Evolutionary conservation across 1,140 invertebrate genomes (phyloP).

Genomic region (Dinoponera quadriceps): DNA sequence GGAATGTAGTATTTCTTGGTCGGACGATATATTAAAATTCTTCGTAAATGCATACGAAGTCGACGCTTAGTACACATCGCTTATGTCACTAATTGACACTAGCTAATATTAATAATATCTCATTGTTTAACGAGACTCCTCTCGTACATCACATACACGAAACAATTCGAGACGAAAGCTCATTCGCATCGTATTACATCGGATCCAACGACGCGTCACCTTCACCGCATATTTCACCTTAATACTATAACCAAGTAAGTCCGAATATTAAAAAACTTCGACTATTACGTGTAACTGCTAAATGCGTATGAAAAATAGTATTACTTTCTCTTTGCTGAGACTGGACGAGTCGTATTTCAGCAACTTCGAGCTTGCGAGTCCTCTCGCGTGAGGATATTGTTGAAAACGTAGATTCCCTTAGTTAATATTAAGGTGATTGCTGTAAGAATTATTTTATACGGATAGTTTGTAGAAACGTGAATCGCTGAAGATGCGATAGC

Average conservation of each 20-base stretch:
- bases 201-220: background rate
- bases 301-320: too few relatives aligned
- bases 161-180: background rate
- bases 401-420: constrained; percentile 8
- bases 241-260: background rate
- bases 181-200: background rate
- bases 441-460: constrained; percentile 4
- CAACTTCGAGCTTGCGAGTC: background rate
- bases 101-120: background rate
- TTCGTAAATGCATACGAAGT: constrained; percentile 18
- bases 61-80: background rate
- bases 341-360: background rate
- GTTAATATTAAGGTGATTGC: constrained; percentile 3
- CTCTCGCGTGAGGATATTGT: background rate
- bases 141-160: background rate
- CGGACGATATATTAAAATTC: constrained; percentile 19
- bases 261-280: background rate
- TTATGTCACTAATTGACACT: constrained; percentile 3
- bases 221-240: background rate
- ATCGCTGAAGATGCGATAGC: background rate
- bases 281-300: background rate
- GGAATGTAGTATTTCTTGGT: constrained; percentile 42
- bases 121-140: constrained; percentile 13
- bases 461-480: too few relatives aligned
- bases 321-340: background rate